Percentiles rank a stretch among this genome's conserved stretches.
Conservation (phyloP, 2,113 vertebrate genomes). For the Euleptes europaea region DNA sequence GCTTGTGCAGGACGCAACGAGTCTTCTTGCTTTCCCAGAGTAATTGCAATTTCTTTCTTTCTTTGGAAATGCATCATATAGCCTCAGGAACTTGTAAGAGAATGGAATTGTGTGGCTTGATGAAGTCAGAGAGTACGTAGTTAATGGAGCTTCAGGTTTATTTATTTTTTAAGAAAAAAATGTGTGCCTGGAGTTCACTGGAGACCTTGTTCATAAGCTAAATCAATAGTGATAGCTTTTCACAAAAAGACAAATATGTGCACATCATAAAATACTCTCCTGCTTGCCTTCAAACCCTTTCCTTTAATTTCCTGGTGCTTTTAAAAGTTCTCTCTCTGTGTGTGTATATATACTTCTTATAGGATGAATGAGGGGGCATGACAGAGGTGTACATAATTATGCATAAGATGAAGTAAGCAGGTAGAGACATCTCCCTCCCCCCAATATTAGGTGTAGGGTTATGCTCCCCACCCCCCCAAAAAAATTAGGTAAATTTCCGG, state of each 20-base stretch:
- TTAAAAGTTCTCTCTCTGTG: neutral
- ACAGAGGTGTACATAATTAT: too few relatives aligned
- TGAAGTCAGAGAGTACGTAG: neutral
- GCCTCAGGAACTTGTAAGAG: neutral
- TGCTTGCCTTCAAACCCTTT: neutral
- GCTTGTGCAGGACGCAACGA: neutral
- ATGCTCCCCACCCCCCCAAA: too few relatives aligned
- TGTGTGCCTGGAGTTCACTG: neutral
- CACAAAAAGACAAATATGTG: neutral
- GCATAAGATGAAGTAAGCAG: too few relatives aligned
- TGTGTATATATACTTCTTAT: too few relatives aligned
- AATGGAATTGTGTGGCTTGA: neutral
- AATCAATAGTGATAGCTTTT: neutral
- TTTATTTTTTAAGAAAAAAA: neutral
- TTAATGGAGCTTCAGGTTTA: neutral
- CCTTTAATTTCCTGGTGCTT: neutral
- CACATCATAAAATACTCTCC: neutral
- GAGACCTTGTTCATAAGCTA: neutral
- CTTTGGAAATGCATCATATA: neutral
- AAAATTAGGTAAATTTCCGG: too few relatives aligned
- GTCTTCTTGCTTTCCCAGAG: neutral
- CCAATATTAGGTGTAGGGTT: too few relatives aligned
- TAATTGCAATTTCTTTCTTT: constrained; percentile 3
- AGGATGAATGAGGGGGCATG: too few relatives aligned
- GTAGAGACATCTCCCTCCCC: too few relatives aligned